Evolutionary conservation across 2,113 vertebrate genomes (phyloP).

Genomic region (Halichoerus grypus): DNA sequence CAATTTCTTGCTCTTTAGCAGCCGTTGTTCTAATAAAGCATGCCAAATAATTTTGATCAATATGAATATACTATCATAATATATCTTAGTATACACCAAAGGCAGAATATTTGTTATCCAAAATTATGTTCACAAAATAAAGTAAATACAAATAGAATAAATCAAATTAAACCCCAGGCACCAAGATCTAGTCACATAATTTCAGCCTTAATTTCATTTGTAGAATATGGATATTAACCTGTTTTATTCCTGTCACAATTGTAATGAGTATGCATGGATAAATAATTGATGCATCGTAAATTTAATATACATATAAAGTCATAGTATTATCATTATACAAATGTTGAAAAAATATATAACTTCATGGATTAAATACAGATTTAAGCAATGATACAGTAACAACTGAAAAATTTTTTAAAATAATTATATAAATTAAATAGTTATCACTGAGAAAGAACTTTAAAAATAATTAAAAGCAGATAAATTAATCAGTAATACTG

Average conservation of each 20-base stretch:
- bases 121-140: constrained; percentile 50
- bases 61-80: constrained; percentile 23
- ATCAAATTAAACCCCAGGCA: background rate
- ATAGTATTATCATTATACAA: background rate
- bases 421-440: constrained; percentile 32
- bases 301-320: background rate
- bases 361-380: background rate
- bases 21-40: constrained; percentile 90
- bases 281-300: background rate
- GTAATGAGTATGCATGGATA: background rate
- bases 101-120: constrained; percentile 54
- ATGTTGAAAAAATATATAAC: constrained; percentile 14
- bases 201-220: constrained; percentile 15
- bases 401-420: background rate
- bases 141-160: constrained; percentile 43
- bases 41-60: constrained; percentile 59
- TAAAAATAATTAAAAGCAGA: constrained; percentile 55
- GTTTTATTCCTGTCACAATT: background rate
- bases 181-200: background rate
- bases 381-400: constrained; percentile 12
- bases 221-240: background rate
- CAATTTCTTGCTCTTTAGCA: constrained; percentile 91
- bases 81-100: constrained; percentile 22
- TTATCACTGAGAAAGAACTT: constrained; percentile 22
- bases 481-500: background rate